Percentiles rank a stretch among this genome's conserved stretches.
These are phyloP conservation scores for Anoplius nigerrimus DNA, from an alignment of 2,888 invertebrate species.

Conservation along the genomic window DNA sequence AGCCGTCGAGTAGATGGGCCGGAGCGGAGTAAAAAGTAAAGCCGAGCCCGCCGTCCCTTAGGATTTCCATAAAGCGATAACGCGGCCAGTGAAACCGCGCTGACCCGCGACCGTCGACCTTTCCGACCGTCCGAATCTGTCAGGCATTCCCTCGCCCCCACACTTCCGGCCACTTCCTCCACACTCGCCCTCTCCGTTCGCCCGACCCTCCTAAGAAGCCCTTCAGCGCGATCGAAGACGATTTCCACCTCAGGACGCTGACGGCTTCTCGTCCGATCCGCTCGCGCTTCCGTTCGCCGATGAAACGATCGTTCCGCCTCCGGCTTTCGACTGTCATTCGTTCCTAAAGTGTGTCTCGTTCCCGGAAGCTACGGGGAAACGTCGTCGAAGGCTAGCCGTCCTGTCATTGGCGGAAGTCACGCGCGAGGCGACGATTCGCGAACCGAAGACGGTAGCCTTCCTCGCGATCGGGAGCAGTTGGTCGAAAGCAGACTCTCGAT, in stretches of 20 bases:
- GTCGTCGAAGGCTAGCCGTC: too few species aligned
- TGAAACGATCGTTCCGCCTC: slow-evolving; percentile 27
- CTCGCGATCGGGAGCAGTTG: not conserved
- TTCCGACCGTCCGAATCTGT: slow-evolving; percentile 21
- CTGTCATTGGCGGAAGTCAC: too few species aligned
- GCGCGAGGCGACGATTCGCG: too few species aligned
- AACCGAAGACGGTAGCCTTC: too few species aligned
- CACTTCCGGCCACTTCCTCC: slow-evolving; percentile 40
- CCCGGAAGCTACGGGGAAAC: too few species aligned
- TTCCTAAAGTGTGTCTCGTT: too few species aligned
- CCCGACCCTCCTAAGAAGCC: not conserved
- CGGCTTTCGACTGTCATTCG: slow-evolving; percentile 17
- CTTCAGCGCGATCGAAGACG: too few species aligned
- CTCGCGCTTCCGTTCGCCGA: slow-evolving; percentile 32
- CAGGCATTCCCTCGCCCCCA: slow-evolving; percentile 31
- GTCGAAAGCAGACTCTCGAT: not conserved
- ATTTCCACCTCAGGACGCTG: not conserved
- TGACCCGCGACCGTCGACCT: slow-evolving; percentile 3
- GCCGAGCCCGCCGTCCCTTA: not conserved
- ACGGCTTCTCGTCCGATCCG: slow-evolving; percentile 16
- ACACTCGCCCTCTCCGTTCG: slow-evolving; percentile 18
- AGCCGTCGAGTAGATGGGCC: too few species aligned
- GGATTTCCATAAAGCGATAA: slow-evolving; percentile 16
- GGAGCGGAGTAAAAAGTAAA: not conserved
- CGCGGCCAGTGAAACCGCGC: slow-evolving; percentile 12